Evolutionary conservation across 2,888 invertebrate species (phyloP), one percentile per base, ranked within the genome.

Genomic region (Ceratothoa steindachneri): DNA sequence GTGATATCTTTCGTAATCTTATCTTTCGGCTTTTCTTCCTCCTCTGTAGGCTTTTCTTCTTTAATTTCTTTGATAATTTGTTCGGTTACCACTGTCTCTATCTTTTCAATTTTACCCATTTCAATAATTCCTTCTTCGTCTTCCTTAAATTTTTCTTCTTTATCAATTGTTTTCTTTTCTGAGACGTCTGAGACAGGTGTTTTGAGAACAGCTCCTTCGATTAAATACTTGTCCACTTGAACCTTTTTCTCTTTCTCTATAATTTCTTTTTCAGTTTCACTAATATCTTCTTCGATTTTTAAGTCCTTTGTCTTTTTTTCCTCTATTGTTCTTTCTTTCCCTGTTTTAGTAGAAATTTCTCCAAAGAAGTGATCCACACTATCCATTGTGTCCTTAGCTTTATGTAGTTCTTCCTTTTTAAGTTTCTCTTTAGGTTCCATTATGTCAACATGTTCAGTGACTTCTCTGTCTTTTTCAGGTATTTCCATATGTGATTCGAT

Each of bases 81-180:
- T n/a, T n/a, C n/a, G n/a, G n/a, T n/a, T n/a, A 15, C 41, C 41
- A 41, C 15, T 41, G 7, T 41, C 15, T 41, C 15, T 41, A 5
- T 41, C 15, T 15, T 5, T 41, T 15, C 41, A 41, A 41, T 15
- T 41, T n/a, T n/a, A n/a, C n/a, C n/a, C n/a, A n/a, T n/a, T n/a
- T 69, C 29, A 4, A 53, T 24, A 30, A 60, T 29, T 66, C 66
- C 55, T 24, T 66, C 24, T 30, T 64, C 55, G 51, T 72, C 65
- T 24, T 67, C 30, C n/a, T 15, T 9, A 30, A 41, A 28, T 29
- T 69, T 53, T 53, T 67, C 69, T 24, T 71, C 51, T 51, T 51
- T 53, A 3, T 51, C 53, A 9, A 15, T 66, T 1, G 27, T 52
- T 15, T 30, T 24, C 9, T 24, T n/a, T 31, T n/a, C 68, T 29